Base-by-base conservation (phyloP, 2,888 invertebrate genomes). In the Patella caerulea region DNA sequence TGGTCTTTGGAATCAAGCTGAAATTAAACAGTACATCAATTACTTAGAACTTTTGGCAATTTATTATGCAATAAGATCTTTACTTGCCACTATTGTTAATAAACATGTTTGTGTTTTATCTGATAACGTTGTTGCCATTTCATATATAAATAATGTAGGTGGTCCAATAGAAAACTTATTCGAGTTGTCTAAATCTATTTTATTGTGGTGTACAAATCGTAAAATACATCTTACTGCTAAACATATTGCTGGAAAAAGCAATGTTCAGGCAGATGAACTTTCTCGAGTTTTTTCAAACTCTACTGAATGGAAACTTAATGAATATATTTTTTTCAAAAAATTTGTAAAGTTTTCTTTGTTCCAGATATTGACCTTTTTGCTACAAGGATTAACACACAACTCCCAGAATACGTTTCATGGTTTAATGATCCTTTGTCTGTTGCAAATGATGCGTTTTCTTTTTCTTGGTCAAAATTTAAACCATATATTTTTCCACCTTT, bases 401-500 rank as follows among this genome's bases (percentile, higher is more conserved):
- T 80, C 17, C 7, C 17, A 11, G 29, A 54, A 1, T 82, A 75
- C 76, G 82, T 78, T 52, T 75, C 80, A 11, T 80, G 78, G 78
- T 73, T 65, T 5, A 54, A 72, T 72, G 78, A 82, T 72, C 80
- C 80, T 29, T 74, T 77, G 19, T 76, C 76, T 34, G 45, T 72
- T 11, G 53, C 29, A n/a, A 45, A 15, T 24, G 75, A 79, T 79
- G 76, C 79, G 19, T 82, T 82, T 70, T 55, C 73, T 19, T 7
- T 79, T 54, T 72, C 74, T 19, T 82, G 82, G 82, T 75, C 75
- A 24, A 65, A 71, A 12, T 79, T 72, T 55, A 55, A 59, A 53
- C 80, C 79, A 69, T 82, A 82, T 29, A 76, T 82, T 75, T 82
- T 80, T 55, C 78, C 75, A 14, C 78, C 78, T 53, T 82, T 82